Evolutionary conservation across 1,140 invertebrate genomes (phyloP), one percentile per base, ranked within the genome.

Genomic region (Ceratosolen solmsi): DNA sequence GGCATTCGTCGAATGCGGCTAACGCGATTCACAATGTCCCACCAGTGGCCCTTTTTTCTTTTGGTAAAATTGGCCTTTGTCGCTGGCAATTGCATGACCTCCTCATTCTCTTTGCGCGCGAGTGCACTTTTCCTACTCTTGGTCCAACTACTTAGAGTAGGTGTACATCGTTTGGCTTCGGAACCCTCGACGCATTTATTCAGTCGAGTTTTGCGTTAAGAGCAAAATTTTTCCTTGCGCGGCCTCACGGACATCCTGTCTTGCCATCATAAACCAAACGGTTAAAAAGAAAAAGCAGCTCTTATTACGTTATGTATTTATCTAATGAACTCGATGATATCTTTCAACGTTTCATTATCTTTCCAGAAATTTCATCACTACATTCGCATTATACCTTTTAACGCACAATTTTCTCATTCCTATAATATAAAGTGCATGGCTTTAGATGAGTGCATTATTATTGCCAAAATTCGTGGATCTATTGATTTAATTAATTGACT

Each of bases 61-160:
- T 83, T 83, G 84, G 85, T 86, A 86, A 88, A 87, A 87, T 82
- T 87, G 85, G 80, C 85, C 86, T 86, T 87, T 86, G 86, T 87
- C 84, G 84, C 82, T 75, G 41, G 46, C 38, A 63, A 68, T 63
- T 38, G 68, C 38, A 51, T 80, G 41, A 79, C 68, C 78, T 79
- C 65, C 51, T 72, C 41, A 73, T 74, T 75, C 60, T 65, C 20
- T 68, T n/a, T 75, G 71, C 72, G 46, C 72, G 51, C 70, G 56
- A 73, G 68, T 68, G 54, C 70, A 46, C 71, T 36, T 54, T 54
- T 49, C 0, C 41, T 17, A 17, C 9, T 17, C 9, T 25, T 5
- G 2, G 13, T 17, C 20, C 30, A 60, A 20, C 58, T 8, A 13
- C 20, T n/a, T n/a, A n/a, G n/a, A n/a, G n/a, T n/a, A 11, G 49